phyloP scores from a whole-genome alignment of 2,888 invertebrate species.

The Augochlorella aurata region DNA sequence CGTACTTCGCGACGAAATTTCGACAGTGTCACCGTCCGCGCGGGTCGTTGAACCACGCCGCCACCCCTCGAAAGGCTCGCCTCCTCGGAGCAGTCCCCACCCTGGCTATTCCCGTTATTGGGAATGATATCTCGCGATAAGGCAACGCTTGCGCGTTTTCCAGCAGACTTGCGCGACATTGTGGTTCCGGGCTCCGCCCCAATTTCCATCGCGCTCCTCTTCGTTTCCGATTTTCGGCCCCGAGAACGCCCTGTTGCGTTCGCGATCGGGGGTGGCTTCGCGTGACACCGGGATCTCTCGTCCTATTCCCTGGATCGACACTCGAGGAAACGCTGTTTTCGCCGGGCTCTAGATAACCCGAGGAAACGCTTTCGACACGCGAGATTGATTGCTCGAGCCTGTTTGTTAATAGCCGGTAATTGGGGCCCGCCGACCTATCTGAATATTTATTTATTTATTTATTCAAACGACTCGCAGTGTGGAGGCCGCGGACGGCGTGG shows the following conservation, averaged over 20 bases:
- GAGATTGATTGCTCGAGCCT: constrained; percentile 47
- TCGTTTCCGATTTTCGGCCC: constrained; percentile 1
- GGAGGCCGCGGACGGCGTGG: no score
- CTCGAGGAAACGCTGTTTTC: neutral
- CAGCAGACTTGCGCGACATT: constrained; percentile 28
- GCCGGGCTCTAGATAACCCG: constrained; percentile 17
- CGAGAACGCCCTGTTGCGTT: neutral
- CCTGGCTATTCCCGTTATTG: neutral
- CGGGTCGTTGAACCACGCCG: neutral
- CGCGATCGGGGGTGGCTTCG: constrained; percentile 17
- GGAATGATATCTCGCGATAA: neutral
- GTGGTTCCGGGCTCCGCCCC: constrained; percentile 42
- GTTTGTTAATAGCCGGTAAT: constrained; percentile 40
- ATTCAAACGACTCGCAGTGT: neutral
- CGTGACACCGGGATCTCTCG: constrained; percentile 16
- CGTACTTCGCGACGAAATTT: neutral
- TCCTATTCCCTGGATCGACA: neutral
- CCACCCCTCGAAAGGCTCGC: neutral
- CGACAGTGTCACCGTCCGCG: neutral
- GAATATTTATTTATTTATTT: constrained; percentile 47
- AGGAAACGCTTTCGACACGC: constrained; percentile 37
- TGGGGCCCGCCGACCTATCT: constrained; percentile 31
- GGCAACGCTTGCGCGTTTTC: constrained; percentile 46
- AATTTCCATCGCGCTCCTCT: constrained; percentile 16
- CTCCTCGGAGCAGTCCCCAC: neutral